A percentile compares a stretch with the other conserved stretches of the same genome.
Conservation (phyloP, 2,888 invertebrate genomes). For the Achlya flavicornis region DNA sequence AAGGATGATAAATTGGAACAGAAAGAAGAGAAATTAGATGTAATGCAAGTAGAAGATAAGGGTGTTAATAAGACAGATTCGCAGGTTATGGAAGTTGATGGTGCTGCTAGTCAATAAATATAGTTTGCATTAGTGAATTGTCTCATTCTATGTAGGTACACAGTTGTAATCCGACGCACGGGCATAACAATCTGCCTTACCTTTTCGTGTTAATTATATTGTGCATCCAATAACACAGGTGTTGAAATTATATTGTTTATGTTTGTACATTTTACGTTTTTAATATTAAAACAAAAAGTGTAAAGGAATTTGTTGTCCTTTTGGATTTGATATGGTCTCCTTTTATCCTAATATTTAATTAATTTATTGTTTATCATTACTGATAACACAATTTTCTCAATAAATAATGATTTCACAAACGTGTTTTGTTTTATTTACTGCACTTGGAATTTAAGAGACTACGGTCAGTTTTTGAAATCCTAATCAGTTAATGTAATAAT, state of each 20-base stretch:
- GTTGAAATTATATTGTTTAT: slow-evolving; percentile 70
- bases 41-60: slow-evolving; percentile 64
- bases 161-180: slow-evolving; percentile 52
- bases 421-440: slow-evolving; percentile 41
- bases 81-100: slow-evolving; percentile 76
- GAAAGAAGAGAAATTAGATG: slow-evolving; percentile 47
- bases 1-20: slow-evolving; percentile 51
- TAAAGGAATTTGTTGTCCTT: slow-evolving; percentile 61
- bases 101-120: slow-evolving; percentile 81
- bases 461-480: too few relatives aligned
- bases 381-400: slow-evolving; percentile 81
- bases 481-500: too few relatives aligned
- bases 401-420: slow-evolving; percentile 69
- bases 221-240: slow-evolving; percentile 68
- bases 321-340: slow-evolving; percentile 69
- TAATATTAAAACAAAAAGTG: slow-evolving; percentile 62
- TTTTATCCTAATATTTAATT: slow-evolving; percentile 72
- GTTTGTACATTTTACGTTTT: slow-evolving; percentile 79
- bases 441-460: background rate
- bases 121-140: slow-evolving; percentile 73
- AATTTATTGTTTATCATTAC: slow-evolving; percentile 81
- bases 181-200: slow-evolving; percentile 50
- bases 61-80: slow-evolving; percentile 54
- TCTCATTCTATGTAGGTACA: slow-evolving; percentile 58
- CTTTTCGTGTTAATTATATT: slow-evolving; percentile 54